Evolutionary conservation across 2,797 vertebrate species (phyloP).

Genomic region (Sebastes minor): DNA sequence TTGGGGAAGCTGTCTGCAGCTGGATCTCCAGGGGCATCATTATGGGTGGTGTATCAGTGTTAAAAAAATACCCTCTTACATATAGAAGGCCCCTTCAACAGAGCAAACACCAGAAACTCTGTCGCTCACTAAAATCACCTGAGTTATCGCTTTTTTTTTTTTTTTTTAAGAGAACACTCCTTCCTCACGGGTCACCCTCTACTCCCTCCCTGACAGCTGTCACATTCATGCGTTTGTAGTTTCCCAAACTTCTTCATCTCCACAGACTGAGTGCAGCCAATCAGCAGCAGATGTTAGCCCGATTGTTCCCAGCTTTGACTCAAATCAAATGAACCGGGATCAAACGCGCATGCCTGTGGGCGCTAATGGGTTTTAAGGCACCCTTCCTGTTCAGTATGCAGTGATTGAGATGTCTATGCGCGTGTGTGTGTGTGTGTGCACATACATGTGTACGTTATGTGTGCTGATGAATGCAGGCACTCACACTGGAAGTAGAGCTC

Average conservation of each 20-base stretch:
- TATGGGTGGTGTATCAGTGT: conserved; percentile 65
- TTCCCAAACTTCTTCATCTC: conserved; percentile 55
- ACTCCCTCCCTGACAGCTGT: conserved; percentile 47
- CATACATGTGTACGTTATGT: not conserved
- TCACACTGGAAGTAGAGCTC: conserved; percentile 99
- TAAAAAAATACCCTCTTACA: conserved; percentile 31
- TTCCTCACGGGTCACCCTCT: conserved; percentile 17
- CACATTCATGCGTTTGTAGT: conserved; percentile 37
- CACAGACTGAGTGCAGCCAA: conserved; percentile 31
- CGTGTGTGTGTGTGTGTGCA: not conserved
- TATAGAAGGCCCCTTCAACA: conserved; percentile 31
- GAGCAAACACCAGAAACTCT: conserved; percentile 20
- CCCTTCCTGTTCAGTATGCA: conserved; percentile 4
- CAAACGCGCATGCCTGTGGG: conserved; percentile 22
- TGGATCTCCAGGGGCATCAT: conserved; percentile 82
- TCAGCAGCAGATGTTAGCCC: conserved; percentile 54
- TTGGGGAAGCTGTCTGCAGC: conserved; percentile 67
- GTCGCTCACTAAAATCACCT: conserved; percentile 5
- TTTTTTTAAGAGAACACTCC: conserved; percentile 4
- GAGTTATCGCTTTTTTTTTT: not conserved
- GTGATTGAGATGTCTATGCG: conserved; percentile 12
- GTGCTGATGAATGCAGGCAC: conserved; percentile 82
- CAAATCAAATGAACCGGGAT: conserved; percentile 52
- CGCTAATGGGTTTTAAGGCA: conserved; percentile 26
- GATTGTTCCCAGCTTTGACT: conserved; percentile 33